Evolutionary conservation across 2,797 vertebrate genomes (phyloP).

Genomic region (Hydrophis major): DNA sequence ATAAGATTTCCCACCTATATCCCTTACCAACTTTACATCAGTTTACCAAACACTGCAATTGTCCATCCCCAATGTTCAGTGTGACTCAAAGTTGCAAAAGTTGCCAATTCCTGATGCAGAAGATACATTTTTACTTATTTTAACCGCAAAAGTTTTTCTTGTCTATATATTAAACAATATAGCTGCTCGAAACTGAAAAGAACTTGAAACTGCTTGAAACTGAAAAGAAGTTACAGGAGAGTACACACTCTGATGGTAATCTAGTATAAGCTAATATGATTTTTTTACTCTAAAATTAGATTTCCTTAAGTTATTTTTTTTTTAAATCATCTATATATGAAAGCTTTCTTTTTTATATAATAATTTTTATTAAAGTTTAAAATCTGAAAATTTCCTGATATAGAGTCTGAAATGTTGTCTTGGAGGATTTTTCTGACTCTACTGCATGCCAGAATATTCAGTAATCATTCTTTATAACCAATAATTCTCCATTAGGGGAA

Average conservation of each 20-base stretch:
- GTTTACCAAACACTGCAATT: not conserved
- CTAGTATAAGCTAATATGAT: not conserved
- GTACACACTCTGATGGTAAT: not conserved
- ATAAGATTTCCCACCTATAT: not conserved
- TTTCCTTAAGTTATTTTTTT: not conserved
- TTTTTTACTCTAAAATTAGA: not conserved
- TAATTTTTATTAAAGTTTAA: not conserved
- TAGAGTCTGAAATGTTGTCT: not conserved
- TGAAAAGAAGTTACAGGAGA: not conserved
- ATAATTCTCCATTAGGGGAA: conserved; percentile 44
- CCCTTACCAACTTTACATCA: not conserved
- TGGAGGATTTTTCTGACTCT: not conserved
- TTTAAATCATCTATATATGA: not conserved
- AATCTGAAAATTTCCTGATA: not conserved
- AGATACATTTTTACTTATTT: not conserved
- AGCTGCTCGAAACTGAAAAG: not conserved
- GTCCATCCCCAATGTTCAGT: not conserved
- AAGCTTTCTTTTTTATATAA: not conserved
- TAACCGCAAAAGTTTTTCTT: conserved; percentile 18
- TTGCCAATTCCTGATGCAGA: not conserved
- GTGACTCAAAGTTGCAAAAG: not conserved
- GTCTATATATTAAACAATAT: not conserved
- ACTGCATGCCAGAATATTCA: conserved; percentile 1
- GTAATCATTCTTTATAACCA: conserved; percentile 51
- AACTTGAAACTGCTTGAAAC: not conserved